Evolutionary conservation across 2,797 vertebrate genomes (phyloP).

Genomic region (Garrulus glandarius): DNA sequence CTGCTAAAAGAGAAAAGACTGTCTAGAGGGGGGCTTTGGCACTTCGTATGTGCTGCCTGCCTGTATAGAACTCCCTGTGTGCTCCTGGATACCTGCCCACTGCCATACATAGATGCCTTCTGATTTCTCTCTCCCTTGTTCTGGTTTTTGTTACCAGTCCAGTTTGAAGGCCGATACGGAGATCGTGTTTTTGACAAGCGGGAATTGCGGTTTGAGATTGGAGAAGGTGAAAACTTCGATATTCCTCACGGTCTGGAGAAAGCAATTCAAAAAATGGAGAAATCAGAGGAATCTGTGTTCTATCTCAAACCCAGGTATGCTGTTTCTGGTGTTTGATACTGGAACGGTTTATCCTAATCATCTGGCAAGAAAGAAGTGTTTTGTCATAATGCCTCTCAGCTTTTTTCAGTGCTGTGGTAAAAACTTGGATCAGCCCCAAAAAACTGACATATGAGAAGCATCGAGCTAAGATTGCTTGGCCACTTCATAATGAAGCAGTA

Average conservation of each 20-base stretch:
- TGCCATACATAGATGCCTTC: neutral
- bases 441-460: neutral
- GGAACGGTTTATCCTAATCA: neutral
- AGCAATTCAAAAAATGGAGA: constrained; percentile 91
- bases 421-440: neutral
- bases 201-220: constrained; percentile 89
- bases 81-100: neutral
- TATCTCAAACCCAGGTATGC: constrained; percentile 88
- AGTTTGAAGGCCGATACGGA: constrained; percentile 81
- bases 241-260: constrained; percentile 91
- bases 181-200: constrained; percentile 86
- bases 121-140: neutral
- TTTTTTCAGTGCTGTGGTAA: neutral
- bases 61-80: neutral
- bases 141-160: constrained; percentile 72
- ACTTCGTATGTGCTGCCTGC: neutral
- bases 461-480: neutral
- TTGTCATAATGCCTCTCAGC: neutral
- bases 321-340: neutral
- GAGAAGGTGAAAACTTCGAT: constrained; percentile 85
- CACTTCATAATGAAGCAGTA: neutral
- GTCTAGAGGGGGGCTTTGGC: neutral
- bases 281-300: constrained; percentile 88
- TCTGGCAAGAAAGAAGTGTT: neutral
- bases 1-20: neutral